Base-by-base conservation (phyloP, 1,140 invertebrate genomes). In the Centruroides vittatus region DNA sequence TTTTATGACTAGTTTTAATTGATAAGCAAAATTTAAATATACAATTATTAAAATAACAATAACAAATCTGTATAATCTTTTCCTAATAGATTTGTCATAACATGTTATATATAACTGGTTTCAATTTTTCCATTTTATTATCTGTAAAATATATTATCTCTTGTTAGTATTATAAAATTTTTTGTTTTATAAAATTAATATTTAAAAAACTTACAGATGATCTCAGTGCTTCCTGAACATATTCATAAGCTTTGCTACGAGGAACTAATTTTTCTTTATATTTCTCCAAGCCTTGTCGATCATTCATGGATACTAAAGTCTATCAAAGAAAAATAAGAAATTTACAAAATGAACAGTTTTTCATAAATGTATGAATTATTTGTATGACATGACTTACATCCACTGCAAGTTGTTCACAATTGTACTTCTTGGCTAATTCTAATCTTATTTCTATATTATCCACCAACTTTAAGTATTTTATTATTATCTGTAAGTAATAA, bases 381-480 rank as follows among this genome's bases (percentile, higher is more conserved):
- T 41, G 23, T 51, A 13, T 51, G 5, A 10, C 23, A 13, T 49
- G 12, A n/a, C 50, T 51, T 51, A 51, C 50, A 34, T 51, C 50
- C 6, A 51, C 50, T 34, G 23, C 50, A 34, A 51, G 12, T 51
- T 51, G 50, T 13, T 51, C 12, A 51, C 50, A 51, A 10, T 51
- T 51, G 50, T 51, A 51, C 12, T 11, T 51, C 51, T 63, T 66
- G 3, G 66, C 70, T 8, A 71, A 53, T 12, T 65, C 61, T 12
- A 71, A 36, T 46, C 69, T 60, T 35, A 47, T 60, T 11, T 74
- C 72, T 36, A 61, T 56, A 62, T 71, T 67, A 56, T 72, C 70
- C 9, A 74, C 66, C 47, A 70, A 49, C 41, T 57, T 59, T 8
- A 71, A 59, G 59, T 71, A 74, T 60, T 69, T 71, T 47, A 59